Base-by-base conservation (phyloP, 2,113 vertebrate species). In the Crotalus viridis region DNA sequence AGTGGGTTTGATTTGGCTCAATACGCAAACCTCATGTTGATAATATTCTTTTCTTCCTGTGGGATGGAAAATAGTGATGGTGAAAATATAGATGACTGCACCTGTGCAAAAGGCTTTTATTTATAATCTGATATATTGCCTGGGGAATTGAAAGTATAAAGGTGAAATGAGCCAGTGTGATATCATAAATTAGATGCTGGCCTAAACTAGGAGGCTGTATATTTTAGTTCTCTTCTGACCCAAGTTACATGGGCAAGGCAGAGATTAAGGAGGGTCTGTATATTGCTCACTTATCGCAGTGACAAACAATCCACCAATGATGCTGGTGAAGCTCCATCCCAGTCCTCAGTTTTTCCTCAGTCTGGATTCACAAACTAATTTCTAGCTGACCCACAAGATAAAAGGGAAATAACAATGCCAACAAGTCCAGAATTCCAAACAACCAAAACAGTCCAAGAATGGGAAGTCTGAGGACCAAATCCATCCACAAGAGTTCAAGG, bases 41-140 rank as follows among this genome's bases (percentile, higher is more conserved):
- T 54, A n/a, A 61, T 94, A 51, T 89, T 95, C 90, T 94, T 88
- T 93, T 90, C 51, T 92, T 89, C 39, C 61, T 93, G 51, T 28
- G 33, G 39, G 93, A 89, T 74, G 54, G 33, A 64, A 85, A 57
- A 1, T 46, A 21, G 48, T 21, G 39, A 8, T 46, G 4, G 74
- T 19, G 28, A 6, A 43, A 17, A 19, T 46, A 81, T 8, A 5
- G 64, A 8, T 81, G 21, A 74, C 12, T 52, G 51, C 26, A 7
- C 28, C 51, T 52, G 4, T 69, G 26, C 59, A 74, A 69, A 69
- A 52, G 48, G 28, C 17, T 74, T 52, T 52, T 55, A 24, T 55
- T 33, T 26, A 17, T 85, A 54, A 81, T 81, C 74, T 81, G 8
- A 81, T 81, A 81, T 39, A 39, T 81, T 81, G 33, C 7, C 33